Conservation (phyloP, 2,797 vertebrate species). For the Perodicticus potto region DNA sequence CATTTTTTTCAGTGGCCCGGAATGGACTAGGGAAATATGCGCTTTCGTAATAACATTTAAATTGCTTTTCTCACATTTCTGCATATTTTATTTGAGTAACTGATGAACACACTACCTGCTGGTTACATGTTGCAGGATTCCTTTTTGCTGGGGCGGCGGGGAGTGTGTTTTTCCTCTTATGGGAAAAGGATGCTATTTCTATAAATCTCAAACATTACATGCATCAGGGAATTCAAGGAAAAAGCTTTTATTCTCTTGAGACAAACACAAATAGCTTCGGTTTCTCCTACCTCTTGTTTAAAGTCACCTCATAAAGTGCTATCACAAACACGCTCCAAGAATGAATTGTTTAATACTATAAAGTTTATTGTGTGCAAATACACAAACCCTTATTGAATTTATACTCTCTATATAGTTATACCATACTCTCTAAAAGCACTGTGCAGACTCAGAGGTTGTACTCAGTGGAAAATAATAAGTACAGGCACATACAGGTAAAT, state of each 20-base stretch:
- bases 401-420: neutral
- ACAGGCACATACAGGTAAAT: conserved; percentile 10
- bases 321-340: conserved; percentile 27
- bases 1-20: neutral
- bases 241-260: conserved; percentile 69
- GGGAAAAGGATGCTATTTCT: conserved; percentile 72
- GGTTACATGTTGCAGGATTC: conserved; percentile 53
- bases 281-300: conserved; percentile 68
- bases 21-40: neutral
- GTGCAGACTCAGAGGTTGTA: neutral
- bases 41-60: neutral
- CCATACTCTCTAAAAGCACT: neutral
- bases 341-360: conserved; percentile 50
- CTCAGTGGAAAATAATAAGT: conserved; percentile 34
- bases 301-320: conserved; percentile 62
- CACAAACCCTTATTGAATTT: neutral
- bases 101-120: conserved; percentile 13
- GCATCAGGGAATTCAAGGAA: conserved; percentile 54
- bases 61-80: neutral
- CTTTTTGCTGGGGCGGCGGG: neutral
- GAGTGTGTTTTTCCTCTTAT: conserved; percentile 55
- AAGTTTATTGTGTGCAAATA: conserved; percentile 65
- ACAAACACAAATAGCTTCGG: conserved; percentile 60
- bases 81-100: conserved; percentile 48
- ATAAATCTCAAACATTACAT: conserved; percentile 59